phyloP scores from a whole-genome alignment of 1,140 invertebrate species.

The Ptiloglossa arizonensis region DNA sequence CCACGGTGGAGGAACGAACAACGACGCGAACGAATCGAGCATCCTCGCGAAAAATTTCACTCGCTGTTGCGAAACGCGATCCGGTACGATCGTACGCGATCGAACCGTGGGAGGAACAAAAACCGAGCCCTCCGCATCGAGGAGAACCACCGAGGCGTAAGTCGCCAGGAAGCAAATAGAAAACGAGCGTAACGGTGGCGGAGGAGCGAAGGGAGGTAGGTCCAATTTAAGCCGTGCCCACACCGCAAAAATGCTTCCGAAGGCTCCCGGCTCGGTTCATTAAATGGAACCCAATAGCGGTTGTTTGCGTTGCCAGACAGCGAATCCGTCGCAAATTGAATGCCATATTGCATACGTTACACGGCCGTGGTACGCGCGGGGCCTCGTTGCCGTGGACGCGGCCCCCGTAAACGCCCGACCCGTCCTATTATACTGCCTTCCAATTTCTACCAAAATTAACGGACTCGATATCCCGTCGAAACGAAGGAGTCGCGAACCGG shows the following conservation, averaged over 20 bases:
- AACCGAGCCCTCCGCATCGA: slow-evolving; percentile 19
- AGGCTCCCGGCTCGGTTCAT: slow-evolving; percentile 73
- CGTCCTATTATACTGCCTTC: slow-evolving; percentile 4
- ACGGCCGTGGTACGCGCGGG: slow-evolving; percentile 46
- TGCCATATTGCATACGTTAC: slow-evolving; percentile 76
- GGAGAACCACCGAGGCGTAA: slow-evolving; percentile 53
- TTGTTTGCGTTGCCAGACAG: slow-evolving; percentile 76
- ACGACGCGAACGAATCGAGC: background rate
- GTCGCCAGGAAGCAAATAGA: slow-evolving; percentile 63
- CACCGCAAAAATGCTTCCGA: slow-evolving; percentile 73
- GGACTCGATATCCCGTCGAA: slow-evolving; percentile 26
- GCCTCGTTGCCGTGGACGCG: slow-evolving; percentile 44
- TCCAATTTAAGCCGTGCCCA: slow-evolving; percentile 76
- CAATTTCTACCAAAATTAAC: slow-evolving; percentile 52
- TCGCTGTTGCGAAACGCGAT: background rate
- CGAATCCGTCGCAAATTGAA: slow-evolving; percentile 75
- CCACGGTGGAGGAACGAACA: too few species aligned
- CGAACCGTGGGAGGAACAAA: background rate
- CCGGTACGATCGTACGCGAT: background rate
- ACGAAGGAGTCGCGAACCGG: background rate
- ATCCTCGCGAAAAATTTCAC: background rate
- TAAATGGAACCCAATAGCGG: slow-evolving; percentile 78
- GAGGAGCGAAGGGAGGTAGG: slow-evolving; percentile 54
- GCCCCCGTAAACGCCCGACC: slow-evolving; percentile 29
- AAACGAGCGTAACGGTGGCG: slow-evolving; percentile 52